These are phyloP conservation scores for Anas capensis DNA, from an alignment of 2,797 vertebrate species.

Conservation along the genomic window DNA sequence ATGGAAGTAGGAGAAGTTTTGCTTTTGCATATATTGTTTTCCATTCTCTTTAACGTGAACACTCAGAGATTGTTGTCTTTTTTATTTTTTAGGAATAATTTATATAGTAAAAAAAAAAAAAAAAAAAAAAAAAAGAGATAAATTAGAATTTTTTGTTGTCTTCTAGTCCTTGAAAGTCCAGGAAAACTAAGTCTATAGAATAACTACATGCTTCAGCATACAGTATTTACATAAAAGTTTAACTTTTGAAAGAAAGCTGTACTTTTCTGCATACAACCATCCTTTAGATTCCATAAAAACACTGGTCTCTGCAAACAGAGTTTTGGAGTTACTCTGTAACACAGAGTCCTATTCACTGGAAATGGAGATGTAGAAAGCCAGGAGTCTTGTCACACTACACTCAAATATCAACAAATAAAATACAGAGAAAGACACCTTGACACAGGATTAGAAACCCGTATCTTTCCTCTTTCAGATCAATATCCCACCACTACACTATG, in stretches of 20 bases:
- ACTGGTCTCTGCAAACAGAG: not conserved
- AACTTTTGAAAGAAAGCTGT: not conserved
- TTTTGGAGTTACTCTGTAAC: not conserved
- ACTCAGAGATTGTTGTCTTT: not conserved
- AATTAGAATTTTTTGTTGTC: not conserved
- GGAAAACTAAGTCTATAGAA: not conserved
- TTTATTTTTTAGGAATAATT: not conserved
- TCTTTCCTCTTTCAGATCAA: not conserved
- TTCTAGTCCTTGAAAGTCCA: not conserved
- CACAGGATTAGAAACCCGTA: not conserved
- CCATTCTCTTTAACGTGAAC: fast-evolving
- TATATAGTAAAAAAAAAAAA: not conserved
- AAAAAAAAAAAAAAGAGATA: not conserved
- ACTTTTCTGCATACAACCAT: not conserved
- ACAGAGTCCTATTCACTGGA: fast-evolving
- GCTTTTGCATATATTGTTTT: not conserved
- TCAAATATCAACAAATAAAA: not conserved
- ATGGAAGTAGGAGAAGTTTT: not conserved
- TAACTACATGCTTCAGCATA: not conserved
- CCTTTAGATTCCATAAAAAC: not conserved
- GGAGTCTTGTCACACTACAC: not conserved
- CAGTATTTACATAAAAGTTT: not conserved
- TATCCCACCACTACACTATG: not conserved
- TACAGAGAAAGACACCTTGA: not conserved
- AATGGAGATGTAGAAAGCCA: not conserved